Conservation (phyloP, 1,140 invertebrate genomes). For the Drosophila leontia region DNA sequence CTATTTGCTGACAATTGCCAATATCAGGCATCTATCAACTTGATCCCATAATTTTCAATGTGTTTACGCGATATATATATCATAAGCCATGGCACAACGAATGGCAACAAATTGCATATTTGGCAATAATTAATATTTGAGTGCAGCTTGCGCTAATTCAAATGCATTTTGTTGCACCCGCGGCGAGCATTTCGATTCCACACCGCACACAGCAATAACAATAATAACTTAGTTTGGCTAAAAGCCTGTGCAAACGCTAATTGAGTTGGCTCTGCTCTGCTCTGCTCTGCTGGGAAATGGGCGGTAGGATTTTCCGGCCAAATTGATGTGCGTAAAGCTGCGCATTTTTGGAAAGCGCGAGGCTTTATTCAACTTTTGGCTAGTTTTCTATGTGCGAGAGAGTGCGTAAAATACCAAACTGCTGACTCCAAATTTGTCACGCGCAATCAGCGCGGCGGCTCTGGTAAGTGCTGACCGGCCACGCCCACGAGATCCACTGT, state of each 20-base stretch:
- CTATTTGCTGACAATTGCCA: slow-evolving; percentile 3
- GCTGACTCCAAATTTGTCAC: slow-evolving; percentile 75
- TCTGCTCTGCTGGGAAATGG: slow-evolving; percentile 24
- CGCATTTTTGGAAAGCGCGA: slow-evolving; percentile 1
- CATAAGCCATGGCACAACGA: slow-evolving; percentile 7
- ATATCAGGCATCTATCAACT: slow-evolving; percentile 18
- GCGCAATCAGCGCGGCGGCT: slow-evolving; percentile 61
- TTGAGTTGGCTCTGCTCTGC: slow-evolving; percentile 62
- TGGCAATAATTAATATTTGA: slow-evolving; percentile 62
- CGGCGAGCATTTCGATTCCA: slow-evolving; percentile 29
- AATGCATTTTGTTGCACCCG: slow-evolving; percentile 53
- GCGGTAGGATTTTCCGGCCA: slow-evolving; percentile 17
- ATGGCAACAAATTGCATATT: slow-evolving; percentile 35
- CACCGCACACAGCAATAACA: slow-evolving; percentile 28
- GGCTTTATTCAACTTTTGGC: slow-evolving; percentile 15
- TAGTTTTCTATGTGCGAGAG: slow-evolving; percentile 21
- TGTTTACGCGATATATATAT: slow-evolving; percentile 19
- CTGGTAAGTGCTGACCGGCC: slow-evolving; percentile 58
- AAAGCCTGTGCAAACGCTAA: slow-evolving; percentile 74
- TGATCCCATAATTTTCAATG: slow-evolving; percentile 9
- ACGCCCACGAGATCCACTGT: slow-evolving; percentile 14
- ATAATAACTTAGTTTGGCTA: slow-evolving; percentile 77
- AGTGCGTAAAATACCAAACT: slow-evolving; percentile 64
- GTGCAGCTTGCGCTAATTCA: slow-evolving; percentile 37
- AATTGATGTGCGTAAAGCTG: slow-evolving; percentile 59